phyloP scores from a whole-genome alignment of 2,113 vertebrate genomes.

The Bothrops jararaca region DNA sequence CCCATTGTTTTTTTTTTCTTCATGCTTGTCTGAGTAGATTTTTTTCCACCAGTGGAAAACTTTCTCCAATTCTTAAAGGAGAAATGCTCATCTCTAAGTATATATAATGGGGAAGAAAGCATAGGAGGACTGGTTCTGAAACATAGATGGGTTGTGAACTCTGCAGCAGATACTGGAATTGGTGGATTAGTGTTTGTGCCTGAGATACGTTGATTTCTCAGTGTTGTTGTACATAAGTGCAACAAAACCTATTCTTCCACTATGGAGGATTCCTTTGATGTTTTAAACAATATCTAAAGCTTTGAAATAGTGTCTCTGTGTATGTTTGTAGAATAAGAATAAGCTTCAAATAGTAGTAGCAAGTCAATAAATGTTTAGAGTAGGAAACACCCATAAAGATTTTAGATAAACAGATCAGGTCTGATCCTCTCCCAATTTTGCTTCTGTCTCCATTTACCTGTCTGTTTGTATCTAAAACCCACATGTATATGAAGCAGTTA shows the following conservation, averaged over 20 bases:
- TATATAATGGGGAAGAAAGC: background rate
- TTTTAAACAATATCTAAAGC: background rate
- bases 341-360: background rate
- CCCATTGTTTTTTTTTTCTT: background rate
- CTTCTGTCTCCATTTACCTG: background rate
- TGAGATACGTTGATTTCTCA: background rate
- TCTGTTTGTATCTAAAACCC: background rate
- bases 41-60: background rate
- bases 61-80: slow-evolving; percentile 9
- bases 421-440: background rate
- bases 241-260: background rate
- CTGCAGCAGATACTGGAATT: background rate
- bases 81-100: background rate
- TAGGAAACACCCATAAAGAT: background rate
- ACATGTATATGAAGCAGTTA: background rate
- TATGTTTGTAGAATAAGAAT: background rate
- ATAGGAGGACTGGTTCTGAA: background rate
- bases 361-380: background rate
- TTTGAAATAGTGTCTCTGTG: background rate
- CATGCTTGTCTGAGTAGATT: slow-evolving; percentile 11
- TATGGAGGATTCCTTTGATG: background rate
- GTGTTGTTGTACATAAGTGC: background rate
- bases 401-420: background rate
- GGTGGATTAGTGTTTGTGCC: background rate
- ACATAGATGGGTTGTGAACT: background rate